A percentile compares a stretch with the other conserved stretches of the same genome.
Conservation (phyloP, 2,113 vertebrate genomes). For the Sebastes schlegelii region DNA sequence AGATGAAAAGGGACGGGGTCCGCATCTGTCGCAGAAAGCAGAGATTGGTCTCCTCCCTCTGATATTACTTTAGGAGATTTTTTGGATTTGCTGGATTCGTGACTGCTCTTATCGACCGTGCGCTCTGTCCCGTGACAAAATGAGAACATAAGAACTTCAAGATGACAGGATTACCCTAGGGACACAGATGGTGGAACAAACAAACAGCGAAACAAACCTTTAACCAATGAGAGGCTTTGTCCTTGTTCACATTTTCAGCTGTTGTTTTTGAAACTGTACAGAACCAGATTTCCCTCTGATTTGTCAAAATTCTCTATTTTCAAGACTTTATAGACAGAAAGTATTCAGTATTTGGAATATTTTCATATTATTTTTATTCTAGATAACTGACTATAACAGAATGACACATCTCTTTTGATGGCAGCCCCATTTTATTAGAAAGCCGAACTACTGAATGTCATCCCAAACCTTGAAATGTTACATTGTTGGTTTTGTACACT, state of each 20-base stretch:
- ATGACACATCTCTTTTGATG: not conserved
- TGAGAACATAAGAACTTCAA: conserved; percentile 13
- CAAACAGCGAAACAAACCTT: not conserved
- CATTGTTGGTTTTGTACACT: not conserved
- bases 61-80: not conserved
- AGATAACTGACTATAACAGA: not conserved
- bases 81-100: not conserved
- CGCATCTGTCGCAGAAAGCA: conserved; percentile 4
- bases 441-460: not conserved
- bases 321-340: not conserved
- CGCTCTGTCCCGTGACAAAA: not conserved
- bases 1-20: conserved; percentile 5
- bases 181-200: not conserved
- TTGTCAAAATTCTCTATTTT: not conserved
- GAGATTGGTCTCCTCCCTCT: not conserved
- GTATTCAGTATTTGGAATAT: not conserved
- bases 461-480: not conserved
- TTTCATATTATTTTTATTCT: not conserved
- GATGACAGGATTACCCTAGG: conserved; percentile 8
- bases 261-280: not conserved
- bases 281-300: not conserved
- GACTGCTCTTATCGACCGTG: not conserved
- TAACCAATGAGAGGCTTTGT: not conserved
- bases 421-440: not conserved
- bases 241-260: not conserved